These are phyloP conservation scores for Parochlus steinenii DNA, from an alignment of 2,888 invertebrate species.

Conservation along the genomic window DNA sequence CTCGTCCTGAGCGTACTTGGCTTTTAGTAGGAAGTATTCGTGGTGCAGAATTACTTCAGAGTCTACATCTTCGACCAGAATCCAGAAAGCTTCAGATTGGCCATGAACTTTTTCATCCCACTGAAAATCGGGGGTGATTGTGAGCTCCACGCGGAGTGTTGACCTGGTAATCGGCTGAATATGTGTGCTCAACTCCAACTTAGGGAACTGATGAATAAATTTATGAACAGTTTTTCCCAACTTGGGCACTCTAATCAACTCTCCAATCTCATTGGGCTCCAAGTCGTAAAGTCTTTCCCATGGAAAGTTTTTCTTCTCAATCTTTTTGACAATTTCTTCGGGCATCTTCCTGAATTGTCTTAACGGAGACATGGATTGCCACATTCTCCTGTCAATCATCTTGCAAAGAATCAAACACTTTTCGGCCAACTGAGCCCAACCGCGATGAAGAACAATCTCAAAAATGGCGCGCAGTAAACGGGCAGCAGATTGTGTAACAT, in stretches of 20 bases:
- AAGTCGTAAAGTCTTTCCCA: slow-evolving; percentile 92
- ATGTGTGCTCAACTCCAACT: slow-evolving; percentile 87
- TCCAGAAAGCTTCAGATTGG: slow-evolving; percentile 75
- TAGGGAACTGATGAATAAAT: slow-evolving; percentile 78
- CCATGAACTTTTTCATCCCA: slow-evolving; percentile 93
- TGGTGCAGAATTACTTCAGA: slow-evolving; percentile 86
- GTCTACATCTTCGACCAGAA: slow-evolving; percentile 74
- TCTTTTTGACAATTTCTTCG: slow-evolving; percentile 88
- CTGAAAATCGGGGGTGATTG: slow-evolving; percentile 96
- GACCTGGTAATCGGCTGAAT: slow-evolving; percentile 94
- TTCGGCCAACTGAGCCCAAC: slow-evolving; percentile 96
- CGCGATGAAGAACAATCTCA: slow-evolving; percentile 82
- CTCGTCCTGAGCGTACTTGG: slow-evolving; percentile 87
- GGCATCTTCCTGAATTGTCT: slow-evolving; percentile 95
- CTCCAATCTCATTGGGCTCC: slow-evolving; percentile 94
- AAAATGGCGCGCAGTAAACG: slow-evolving; percentile 90
- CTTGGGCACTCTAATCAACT: slow-evolving; percentile 36
- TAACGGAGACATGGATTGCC: slow-evolving; percentile 98
- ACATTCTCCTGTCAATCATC: slow-evolving; percentile 98
- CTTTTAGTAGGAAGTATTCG: slow-evolving; percentile 85
- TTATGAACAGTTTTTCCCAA: slow-evolving; percentile 82
- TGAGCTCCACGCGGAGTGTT: slow-evolving; percentile 86
- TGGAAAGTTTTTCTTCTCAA: slow-evolving; percentile 94
- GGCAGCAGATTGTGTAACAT: slow-evolving; percentile 93
- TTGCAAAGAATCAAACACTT: slow-evolving; percentile 92